Conservation (phyloP, 2,888 invertebrate genomes). For the Melanophora roralis region DNA sequence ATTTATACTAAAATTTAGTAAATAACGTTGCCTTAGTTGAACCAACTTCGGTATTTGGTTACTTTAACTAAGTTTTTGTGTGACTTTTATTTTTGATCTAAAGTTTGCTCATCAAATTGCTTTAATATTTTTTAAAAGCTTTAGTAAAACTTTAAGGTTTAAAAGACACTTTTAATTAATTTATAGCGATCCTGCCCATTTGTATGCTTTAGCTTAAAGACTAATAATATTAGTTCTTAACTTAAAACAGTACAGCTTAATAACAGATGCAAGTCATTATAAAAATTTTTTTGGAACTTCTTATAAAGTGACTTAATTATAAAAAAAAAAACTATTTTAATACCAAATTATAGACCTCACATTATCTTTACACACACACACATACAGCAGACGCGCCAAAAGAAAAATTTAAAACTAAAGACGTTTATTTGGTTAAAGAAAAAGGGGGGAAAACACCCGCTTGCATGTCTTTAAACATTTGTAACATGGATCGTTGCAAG, state of each 20-base stretch:
- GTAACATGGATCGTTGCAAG: constrained; percentile 39
- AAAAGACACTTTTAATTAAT: neutral
- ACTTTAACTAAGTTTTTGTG: no score
- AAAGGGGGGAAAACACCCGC: constrained; percentile 27
- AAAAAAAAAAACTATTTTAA: neutral
- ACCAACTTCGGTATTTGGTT: no score
- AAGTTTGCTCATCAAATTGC: no score
- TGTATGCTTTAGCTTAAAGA: neutral
- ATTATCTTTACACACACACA: neutral
- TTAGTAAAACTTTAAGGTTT: no score
- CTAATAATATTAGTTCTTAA: neutral
- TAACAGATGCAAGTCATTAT: neutral
- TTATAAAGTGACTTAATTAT: neutral
- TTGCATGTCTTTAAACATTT: constrained; percentile 48
- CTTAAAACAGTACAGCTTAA: neutral
- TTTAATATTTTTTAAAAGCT: no score
- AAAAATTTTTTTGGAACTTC: constrained; percentile 15
- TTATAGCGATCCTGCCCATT: neutral
- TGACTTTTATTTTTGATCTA: no score
- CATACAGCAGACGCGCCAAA: neutral
- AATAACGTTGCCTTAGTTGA: no score
- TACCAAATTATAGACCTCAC: constrained; percentile 23
- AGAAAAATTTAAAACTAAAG: neutral
- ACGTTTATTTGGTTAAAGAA: neutral
- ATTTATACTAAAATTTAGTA: no score